phyloP scores from a whole-genome alignment of 2,113 vertebrate species.

The Chamaetylas fuelleborni region DNA sequence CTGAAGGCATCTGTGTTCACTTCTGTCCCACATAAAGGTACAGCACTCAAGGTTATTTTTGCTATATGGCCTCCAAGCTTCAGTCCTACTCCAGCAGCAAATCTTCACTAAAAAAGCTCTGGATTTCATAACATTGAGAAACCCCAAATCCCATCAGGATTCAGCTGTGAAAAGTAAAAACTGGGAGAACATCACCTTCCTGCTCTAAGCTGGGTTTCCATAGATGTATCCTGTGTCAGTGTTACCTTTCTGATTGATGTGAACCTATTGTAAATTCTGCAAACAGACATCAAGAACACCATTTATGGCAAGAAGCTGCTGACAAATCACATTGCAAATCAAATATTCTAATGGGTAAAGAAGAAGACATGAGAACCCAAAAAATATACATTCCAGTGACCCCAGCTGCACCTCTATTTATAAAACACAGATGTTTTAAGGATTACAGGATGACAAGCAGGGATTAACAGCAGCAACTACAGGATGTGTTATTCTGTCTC shows the following conservation, averaged over 20 bases:
- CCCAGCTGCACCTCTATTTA: not conserved
- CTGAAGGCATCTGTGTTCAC: not conserved
- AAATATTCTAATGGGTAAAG: not conserved
- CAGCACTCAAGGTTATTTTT: not conserved
- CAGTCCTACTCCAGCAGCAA: accelerated
- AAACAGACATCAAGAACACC: not conserved
- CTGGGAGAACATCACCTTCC: not conserved
- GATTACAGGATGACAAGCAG: not conserved
- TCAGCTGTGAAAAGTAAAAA: not conserved
- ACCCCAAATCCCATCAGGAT: not conserved
- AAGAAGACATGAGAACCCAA: not conserved
- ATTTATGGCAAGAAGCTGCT: not conserved
- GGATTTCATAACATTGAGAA: not conserved
- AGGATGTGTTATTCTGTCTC: not conserved
- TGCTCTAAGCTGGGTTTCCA: not conserved
- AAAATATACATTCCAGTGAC: not conserved
- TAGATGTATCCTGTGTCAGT: not conserved
- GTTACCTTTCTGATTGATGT: not conserved
- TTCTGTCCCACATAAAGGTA: not conserved
- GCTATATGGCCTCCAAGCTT: not conserved
- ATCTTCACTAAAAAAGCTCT: not conserved
- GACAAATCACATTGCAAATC: not conserved
- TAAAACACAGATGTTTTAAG: not conserved
- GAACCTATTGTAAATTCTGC: not conserved
- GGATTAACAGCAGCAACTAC: not conserved